These are phyloP conservation scores for Epizoanthus illoricatus DNA, from an alignment of 92 coral and sea anemone genomes.

Conservation along the genomic window DNA sequence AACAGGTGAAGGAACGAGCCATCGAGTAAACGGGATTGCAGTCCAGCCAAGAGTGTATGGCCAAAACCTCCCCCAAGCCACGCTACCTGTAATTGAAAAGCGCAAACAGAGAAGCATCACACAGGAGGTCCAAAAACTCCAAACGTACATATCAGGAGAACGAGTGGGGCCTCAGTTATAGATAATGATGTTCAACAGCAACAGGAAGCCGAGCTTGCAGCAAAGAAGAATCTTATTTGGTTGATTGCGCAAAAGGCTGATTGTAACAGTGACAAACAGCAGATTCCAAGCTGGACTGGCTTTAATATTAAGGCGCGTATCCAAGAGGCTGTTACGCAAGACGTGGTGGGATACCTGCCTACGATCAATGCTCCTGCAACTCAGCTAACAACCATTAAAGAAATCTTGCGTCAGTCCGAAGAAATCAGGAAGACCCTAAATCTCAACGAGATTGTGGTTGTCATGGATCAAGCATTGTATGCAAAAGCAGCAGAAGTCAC, in stretches of 20 bases:
- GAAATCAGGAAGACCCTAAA: constrained; percentile 39
- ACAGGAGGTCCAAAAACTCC: constrained; percentile 6
- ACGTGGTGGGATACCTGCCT: constrained; percentile 50
- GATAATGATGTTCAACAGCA: not conserved
- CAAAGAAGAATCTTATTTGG: constrained; percentile 43
- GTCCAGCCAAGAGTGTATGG: constrained; percentile 61
- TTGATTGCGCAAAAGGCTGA: constrained; percentile 31
- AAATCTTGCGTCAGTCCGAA: constrained; percentile 41
- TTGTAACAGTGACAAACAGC: constrained; percentile 24
- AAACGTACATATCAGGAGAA: constrained; percentile 26
- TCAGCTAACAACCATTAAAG: constrained; percentile 43
- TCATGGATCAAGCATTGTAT: constrained; percentile 56
- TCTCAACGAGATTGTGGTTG: constrained; percentile 40
- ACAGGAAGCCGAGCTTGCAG: constrained; percentile 20
- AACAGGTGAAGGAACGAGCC: constrained; percentile 50
- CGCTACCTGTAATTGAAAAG: constrained; percentile 37
- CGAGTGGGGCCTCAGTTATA: constrained; percentile 38
- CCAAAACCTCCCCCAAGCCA: constrained; percentile 34
- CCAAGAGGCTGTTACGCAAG: constrained; percentile 38
- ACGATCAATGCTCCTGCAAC: constrained; percentile 53
- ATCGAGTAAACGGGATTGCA: constrained; percentile 54
- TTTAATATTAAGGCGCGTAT: constrained; percentile 42
- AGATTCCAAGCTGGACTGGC: constrained; percentile 56
- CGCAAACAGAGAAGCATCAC: constrained; percentile 50
- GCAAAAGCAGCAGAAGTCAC: constrained; percentile 37